These are phyloP conservation scores for Apamea monoglypha DNA, from an alignment of 2,888 invertebrate species.

Conservation along the genomic window DNA sequence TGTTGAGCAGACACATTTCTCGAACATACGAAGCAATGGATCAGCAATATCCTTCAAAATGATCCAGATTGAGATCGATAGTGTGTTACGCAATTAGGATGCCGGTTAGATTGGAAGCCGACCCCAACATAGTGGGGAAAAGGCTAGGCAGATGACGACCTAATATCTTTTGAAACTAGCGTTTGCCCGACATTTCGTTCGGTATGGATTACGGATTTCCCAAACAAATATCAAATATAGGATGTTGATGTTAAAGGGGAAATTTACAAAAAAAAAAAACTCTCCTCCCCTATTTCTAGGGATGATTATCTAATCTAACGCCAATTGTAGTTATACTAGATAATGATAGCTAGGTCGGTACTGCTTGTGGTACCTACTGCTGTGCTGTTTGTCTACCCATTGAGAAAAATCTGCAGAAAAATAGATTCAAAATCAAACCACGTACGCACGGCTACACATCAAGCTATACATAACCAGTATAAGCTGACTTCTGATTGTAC, in stretches of 20 bases:
- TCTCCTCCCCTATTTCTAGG: not conserved
- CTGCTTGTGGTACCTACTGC: not conserved
- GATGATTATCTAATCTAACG: not conserved
- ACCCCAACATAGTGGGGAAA: no score
- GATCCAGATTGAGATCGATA: no score
- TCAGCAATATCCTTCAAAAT: no score
- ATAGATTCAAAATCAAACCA: not conserved
- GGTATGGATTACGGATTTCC: not conserved
- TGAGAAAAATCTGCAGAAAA: not conserved
- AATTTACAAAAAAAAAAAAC: not conserved
- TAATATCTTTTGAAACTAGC: not conserved
- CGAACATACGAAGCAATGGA: no score
- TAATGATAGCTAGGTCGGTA: not conserved
- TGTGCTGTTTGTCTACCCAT: not conserved
- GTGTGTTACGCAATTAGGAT: no score
- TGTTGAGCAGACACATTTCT: no score
- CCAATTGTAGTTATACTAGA: no score
- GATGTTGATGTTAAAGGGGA: not conserved
- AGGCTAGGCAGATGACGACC: no score
- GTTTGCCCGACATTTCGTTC: not conserved
- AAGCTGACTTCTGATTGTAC: no score
- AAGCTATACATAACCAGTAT: no score
- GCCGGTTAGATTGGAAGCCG: no score
- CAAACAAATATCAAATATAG: not conserved
- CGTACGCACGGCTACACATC: no score